A percentile compares a stretch with the other conserved stretches of the same genome.
These are phyloP conservation scores for Perca fluviatilis DNA, from an alignment of 2,113 vertebrate species.

Conservation along the genomic window DNA sequence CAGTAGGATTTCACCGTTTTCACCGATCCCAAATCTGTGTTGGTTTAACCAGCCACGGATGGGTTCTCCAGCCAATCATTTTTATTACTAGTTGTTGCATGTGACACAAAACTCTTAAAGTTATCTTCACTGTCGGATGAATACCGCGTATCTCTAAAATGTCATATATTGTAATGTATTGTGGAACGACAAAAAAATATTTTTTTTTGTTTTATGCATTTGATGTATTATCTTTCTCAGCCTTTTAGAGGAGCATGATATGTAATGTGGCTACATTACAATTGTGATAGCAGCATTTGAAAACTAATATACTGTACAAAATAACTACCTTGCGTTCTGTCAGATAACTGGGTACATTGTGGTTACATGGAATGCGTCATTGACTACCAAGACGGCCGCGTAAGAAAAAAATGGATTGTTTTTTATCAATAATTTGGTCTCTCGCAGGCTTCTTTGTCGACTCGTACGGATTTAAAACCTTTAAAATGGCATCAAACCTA, in stretches of 20 bases:
- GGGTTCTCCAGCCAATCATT: neutral
- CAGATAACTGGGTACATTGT: neutral
- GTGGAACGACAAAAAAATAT: neutral
- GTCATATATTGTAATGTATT: neutral
- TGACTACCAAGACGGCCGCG: neutral
- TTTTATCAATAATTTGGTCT: neutral
- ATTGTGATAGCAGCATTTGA: neutral
- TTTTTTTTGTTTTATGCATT: neutral
- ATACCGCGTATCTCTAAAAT: neutral
- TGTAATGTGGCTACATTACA: neutral
- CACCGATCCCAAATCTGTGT: neutral
- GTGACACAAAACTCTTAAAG: neutral
- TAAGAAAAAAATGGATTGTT: neutral
- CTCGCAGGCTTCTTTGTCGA: neutral
- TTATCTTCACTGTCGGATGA: too few species aligned
- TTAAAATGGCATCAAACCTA: neutral
- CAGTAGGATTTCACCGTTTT: neutral
- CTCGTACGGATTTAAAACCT: neutral
- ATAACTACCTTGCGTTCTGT: neutral
- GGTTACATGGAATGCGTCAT: neutral
- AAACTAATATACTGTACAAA: neutral
- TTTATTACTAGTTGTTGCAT: too few species aligned
- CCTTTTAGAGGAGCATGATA: slow-evolving; percentile 1
- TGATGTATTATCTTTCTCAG: neutral
- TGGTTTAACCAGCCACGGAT: neutral